phyloP scores from a whole-genome alignment of 2,888 invertebrate genomes.

The Erpobdella octoculata region DNA sequence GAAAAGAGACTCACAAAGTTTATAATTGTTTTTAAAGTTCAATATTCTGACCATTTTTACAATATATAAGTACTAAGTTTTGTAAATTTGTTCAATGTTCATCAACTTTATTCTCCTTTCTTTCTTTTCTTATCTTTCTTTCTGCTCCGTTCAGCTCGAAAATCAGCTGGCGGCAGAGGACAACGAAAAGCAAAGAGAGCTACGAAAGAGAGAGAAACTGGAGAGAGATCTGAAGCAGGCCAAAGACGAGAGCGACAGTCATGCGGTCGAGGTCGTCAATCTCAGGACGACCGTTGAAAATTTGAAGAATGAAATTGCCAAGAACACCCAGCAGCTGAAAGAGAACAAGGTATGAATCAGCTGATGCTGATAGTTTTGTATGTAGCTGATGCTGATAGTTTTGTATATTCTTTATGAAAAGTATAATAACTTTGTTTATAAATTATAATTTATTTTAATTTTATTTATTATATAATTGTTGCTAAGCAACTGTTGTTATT shows the following conservation, averaged over 20 bases:
- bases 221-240: constrained; percentile 27
- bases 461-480: neutral
- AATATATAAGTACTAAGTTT: neutral
- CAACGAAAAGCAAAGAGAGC: constrained; percentile 21
- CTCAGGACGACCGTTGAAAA: constrained; percentile 1
- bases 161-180: constrained; percentile 10
- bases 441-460: neutral
- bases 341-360: constrained; percentile 21
- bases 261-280: neutral
- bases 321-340: constrained; percentile 18
- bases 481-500: neutral
- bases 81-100: neutral
- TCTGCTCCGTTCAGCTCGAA: constrained; percentile 22
- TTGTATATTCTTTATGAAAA: neutral
- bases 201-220: constrained; percentile 24
- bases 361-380: neutral
- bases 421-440: neutral
- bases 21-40: neutral
- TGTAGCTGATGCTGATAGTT: neutral
- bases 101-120: no score
- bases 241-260: constrained; percentile 8
- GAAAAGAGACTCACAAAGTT: no score
- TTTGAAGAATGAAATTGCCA: neutral
- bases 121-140: neutral
- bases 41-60: neutral